A percentile compares a stretch with the other conserved stretches of the same genome.
These are phyloP conservation scores for Adelges cooleyi DNA, from an alignment of 1,140 invertebrate genomes.

Conservation along the genomic window DNA sequence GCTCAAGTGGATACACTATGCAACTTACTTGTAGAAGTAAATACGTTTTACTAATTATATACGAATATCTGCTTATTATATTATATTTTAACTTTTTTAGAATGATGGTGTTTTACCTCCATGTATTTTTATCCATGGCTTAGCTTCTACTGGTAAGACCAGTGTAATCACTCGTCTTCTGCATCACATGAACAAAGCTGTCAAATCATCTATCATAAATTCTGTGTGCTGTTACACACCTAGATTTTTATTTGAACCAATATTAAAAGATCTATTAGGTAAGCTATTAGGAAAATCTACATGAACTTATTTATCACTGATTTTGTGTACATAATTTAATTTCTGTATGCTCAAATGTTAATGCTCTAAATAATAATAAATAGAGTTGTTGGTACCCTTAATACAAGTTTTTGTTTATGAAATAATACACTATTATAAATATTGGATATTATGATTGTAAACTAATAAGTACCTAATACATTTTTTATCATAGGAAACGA, in stretches of 20 bases:
- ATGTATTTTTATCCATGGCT: conserved; percentile 61
- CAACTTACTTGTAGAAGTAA: conserved; percentile 4
- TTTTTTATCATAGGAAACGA: conserved; percentile 51
- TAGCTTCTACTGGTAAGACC: conserved; percentile 69
- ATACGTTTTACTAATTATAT: neutral
- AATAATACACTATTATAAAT: no score
- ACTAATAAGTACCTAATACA: no score
- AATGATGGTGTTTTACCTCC: conserved; percentile 27
- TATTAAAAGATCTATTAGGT: conserved; percentile 49
- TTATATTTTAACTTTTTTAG: conserved; percentile 25
- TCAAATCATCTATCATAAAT: conserved; percentile 58
- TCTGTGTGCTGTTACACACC: conserved; percentile 68
- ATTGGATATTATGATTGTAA: no score
- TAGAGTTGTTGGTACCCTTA: no score
- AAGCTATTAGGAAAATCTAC: conserved; percentile 36
- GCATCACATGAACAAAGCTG: conserved; percentile 40
- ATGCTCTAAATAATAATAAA: no score
- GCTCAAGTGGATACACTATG: conserved; percentile 7
- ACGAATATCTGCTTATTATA: neutral
- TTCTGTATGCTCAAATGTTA: no score
- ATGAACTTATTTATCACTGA: conserved; percentile 52
- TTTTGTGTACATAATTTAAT: neutral
- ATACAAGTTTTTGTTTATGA: no score
- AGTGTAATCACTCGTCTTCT: conserved; percentile 50
- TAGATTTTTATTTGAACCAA: conserved; percentile 64